Evolutionary conservation across 2,797 vertebrate species (phyloP), one percentile per base, ranked within the genome.

Genomic region (Sternarchorhynchus goeldii): DNA sequence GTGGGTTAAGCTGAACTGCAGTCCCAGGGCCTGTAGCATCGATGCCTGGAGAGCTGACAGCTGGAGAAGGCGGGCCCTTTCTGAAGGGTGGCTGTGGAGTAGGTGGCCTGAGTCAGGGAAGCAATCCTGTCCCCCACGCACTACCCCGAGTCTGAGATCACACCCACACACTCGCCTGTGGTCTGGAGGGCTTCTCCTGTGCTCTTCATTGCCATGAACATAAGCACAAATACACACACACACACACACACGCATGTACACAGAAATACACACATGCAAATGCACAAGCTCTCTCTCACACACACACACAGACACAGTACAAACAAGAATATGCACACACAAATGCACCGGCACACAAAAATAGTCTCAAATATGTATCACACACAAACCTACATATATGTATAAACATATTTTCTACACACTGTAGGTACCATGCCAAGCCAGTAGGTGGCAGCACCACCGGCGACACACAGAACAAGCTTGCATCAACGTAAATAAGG

Each of bases 111-210:
- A 36, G 16, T 41, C 8, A 60, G 32, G 32, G 2, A 34, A 25
- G 57, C 25, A 72, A 65, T 57, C 71, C 69, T 57, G 4, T 32
- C 57, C 70, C 17, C 32, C 6, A 25, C 25, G 25, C 57, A 25
- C 70, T 66, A 72, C 36, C 59, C 59, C 58, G 58, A 60, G 59
- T 59, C 32, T 50, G 74, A 66, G 79, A 76, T 53, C 64, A 72
- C 68, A 67, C 29, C n/a, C 66, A 64, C 58, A 50, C 25, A n/a
- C 25, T 20, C 71, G 20, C 72, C 60, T 29, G 60, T 76, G 59
- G 50, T 25, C 25, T 25, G 25, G 25, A 25, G 25, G 25, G 21
- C 3, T 62, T 62, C 59, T 3, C 1, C 59, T 31, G 21, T 31
- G 21, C 31, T 25, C 45, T 55, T 62, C 55, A 66, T 34, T 41